Base-by-base conservation (phyloP, 2,888 invertebrate genomes). In the Habrosyne pyritoides region DNA sequence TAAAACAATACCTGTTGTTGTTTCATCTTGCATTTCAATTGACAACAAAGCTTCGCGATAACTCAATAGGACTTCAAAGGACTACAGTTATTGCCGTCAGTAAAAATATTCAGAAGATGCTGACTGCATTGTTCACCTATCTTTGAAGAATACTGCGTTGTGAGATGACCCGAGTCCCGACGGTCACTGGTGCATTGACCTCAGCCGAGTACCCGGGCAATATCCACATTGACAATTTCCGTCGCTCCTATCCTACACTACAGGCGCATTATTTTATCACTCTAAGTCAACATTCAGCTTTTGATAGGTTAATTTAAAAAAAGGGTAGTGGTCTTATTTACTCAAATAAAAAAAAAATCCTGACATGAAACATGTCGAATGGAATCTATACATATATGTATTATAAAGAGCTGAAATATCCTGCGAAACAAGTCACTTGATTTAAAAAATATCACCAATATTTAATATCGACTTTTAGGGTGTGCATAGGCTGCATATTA, bases 181-280 rank as follows among this genome's bases (percentile, higher is more conserved):
- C 81, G 83, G 84, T 79, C 83, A 77, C 63, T 72, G 75, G 89
- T 82, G 73, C 87, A 69, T 88, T 89, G 88, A 88, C 87, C 89
- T 82, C 83, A 63, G 65, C 67, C 62, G 18, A 50, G 50, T 28
- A 21, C 73, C 67, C 66, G 65, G 64, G 63, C 69, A 76, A 63
- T 67, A 67, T 73, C 68, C 64, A 71, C 69, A 75, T 71, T 77
- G 81, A 76, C 81, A 77, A 78, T 72, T 59, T 70, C 68, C 67
- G 65, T 71, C 69, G 61, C 63, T 67, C 66, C 69, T 75, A 71
- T 70, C 77, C 72, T 67, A 71, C 57, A 71, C 57, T 21, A 50
- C n/a, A 33, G 12, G 12, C 1, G 10, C 30, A 12, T 47, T 4
- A 12, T 14, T 48, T 48, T 14, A 14, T 14, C 1, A 14, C 22